Evolutionary conservation across 2,888 invertebrate species (phyloP).

Genomic region (Anagyrus pseudococci): DNA sequence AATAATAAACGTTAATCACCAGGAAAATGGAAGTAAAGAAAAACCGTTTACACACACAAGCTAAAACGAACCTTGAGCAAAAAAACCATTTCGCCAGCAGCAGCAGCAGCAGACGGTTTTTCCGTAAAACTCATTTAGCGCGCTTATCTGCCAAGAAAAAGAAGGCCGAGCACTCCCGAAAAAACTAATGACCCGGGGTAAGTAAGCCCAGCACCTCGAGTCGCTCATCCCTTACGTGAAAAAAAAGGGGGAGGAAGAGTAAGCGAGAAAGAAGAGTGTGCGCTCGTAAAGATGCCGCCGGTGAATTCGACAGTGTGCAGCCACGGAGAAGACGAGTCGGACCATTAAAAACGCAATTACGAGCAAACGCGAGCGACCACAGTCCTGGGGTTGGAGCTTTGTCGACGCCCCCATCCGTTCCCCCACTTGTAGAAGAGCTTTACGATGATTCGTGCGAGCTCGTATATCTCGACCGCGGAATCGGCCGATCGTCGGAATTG

Average conservation of each 20-base stretch:
- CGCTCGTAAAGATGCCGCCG: conserved; percentile 49
- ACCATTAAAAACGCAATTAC: conserved; percentile 56
- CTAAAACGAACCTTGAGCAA: no score
- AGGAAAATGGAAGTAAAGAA: no score
- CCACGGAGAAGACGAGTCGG: conserved; percentile 15
- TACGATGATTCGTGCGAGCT: conserved; percentile 38
- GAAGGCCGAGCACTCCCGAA: neutral
- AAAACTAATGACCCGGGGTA: conserved; percentile 26
- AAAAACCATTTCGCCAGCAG: no score
- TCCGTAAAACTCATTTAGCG: neutral
- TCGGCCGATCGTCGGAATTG: conserved; percentile 5
- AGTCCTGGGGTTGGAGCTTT: no score
- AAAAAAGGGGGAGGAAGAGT: no score
- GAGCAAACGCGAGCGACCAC: conserved; percentile 35
- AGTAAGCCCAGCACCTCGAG: neutral
- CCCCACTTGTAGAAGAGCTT: conserved; percentile 29
- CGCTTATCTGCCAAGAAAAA: neutral
- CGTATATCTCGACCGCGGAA: conserved; percentile 13
- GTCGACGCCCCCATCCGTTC: conserved; percentile 28
- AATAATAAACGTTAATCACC: neutral
- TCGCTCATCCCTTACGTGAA: conserved; percentile 15
- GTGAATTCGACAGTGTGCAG: conserved; percentile 49
- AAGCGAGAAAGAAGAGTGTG: no score
- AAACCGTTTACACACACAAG: no score
- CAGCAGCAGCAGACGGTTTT: conserved; percentile 12